Evolutionary conservation across 2,888 invertebrate species (phyloP), one percentile per base, ranked within the genome.

Genomic region (Ellobium chinense): DNA sequence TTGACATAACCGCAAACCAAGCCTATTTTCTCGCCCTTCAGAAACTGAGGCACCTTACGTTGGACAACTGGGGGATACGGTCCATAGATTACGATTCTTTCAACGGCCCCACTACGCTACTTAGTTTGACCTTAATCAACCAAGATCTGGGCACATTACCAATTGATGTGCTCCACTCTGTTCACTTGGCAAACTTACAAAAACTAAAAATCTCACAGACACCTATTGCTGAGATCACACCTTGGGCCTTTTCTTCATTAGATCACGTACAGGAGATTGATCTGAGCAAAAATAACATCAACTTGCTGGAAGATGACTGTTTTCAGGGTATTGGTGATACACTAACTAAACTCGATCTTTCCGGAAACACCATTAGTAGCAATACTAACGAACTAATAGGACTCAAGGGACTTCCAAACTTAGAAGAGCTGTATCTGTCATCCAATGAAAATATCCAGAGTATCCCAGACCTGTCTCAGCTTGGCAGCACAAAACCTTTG

Each of bases 81-180:
- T 81, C 68, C 29, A 83, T 88, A 39, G 75, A 79, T n/a, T n/a
- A 31, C 9, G 12, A 66, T 27, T 83, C 86, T 31, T 87, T 88
- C 54, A 37, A 12, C 5, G 66, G 46, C 31, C 66, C 73, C 27
- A 12, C 18, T 12, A 46, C 7, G 76, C 78, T 31, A 5, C 24
- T 58, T 14, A 58, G 58, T n/a, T 24, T 58, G 21, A 24, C 18
- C n/a, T n/a, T 58, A 58, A 9, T 58, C 5, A 9, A n/a, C 4
- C 58, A 58, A 58, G 14, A 31, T 14, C 68, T 88, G 12, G 39
- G 34, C 21, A 63, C 80, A n/a, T 62, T 88, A 18, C 89, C 89
- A 36, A 78, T 82, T 9, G 58, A 60, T 29, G 81, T 58, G 24
- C 24, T 58, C 5, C 58, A 58, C 24, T 58, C 58, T 18, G 4